phyloP scores from a whole-genome alignment of 2,797 vertebrate species.

The Phalanger gymnotis region DNA sequence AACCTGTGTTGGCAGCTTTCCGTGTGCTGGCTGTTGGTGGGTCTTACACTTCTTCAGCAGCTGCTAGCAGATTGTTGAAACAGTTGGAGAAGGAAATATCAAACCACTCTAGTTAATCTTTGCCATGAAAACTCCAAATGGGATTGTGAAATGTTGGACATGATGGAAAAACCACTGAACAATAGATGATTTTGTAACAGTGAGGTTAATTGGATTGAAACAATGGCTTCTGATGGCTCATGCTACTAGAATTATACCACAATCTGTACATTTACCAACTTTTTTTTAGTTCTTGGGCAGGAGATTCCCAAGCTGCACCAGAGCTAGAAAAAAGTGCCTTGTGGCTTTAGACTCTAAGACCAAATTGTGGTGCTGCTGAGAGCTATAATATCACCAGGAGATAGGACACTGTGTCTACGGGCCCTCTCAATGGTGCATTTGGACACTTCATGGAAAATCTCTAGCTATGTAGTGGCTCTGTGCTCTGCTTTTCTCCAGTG shows the following conservation, averaged over 20 bases:
- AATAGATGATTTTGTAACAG: not conserved
- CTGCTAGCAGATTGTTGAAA: too few relatives aligned
- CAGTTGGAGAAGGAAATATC: not conserved
- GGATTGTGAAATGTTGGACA: not conserved
- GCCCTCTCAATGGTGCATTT: not conserved
- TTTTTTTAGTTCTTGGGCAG: not conserved
- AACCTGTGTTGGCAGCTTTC: too few relatives aligned
- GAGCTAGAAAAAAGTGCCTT: not conserved
- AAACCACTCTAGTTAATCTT: not conserved
- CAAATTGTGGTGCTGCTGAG: not conserved
- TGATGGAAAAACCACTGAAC: not conserved
- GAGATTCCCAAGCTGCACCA: not conserved
- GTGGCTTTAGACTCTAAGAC: not conserved
- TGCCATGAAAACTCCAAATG: not conserved
- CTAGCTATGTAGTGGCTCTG: not conserved
- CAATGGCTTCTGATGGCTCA: not conserved
- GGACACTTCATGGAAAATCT: not conserved
- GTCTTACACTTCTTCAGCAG: too few relatives aligned
- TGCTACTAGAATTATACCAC: not conserved
- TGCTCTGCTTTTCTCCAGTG: not conserved
- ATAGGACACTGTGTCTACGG: not conserved
- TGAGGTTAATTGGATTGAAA: not conserved
- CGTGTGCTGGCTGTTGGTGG: too few relatives aligned
- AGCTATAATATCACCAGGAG: not conserved
- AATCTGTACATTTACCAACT: not conserved